phyloP scores from a whole-genome alignment of 2,888 invertebrate species.

The Desoria tigrina region DNA sequence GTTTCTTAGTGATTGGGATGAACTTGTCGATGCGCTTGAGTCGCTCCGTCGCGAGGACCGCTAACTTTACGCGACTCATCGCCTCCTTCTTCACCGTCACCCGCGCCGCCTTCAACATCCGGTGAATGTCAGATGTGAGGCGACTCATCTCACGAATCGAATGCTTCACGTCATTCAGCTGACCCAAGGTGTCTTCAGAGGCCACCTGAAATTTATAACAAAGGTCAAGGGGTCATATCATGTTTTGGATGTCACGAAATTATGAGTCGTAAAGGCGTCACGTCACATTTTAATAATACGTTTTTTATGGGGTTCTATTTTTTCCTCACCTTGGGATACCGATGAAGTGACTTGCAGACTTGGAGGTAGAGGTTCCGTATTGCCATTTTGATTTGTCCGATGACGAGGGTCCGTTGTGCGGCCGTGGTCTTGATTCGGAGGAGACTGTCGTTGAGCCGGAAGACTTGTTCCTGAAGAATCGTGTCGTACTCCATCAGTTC shows the following conservation, averaged over 20 bases:
- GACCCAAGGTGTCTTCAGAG: constrained; percentile 46
- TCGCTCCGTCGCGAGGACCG: constrained; percentile 27
- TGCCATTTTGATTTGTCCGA: constrained; percentile 51
- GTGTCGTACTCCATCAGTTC: constrained; percentile 47
- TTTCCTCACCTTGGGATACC: constrained; percentile 20
- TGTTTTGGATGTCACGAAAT: too few relatives aligned
- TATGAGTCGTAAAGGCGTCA: too few relatives aligned
- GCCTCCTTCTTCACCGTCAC: constrained; percentile 35
- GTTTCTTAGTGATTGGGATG: too few relatives aligned
- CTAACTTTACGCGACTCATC: constrained; percentile 23
- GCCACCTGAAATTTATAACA: constrained; percentile 17
- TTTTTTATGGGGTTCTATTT: too few relatives aligned
- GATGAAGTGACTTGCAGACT: constrained; percentile 45
- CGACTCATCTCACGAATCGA: constrained; percentile 48
- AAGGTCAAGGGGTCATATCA: too few relatives aligned
- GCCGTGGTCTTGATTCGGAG: constrained; percentile 48
- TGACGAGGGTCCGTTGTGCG: constrained; percentile 44
- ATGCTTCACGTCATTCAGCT: constrained; percentile 42
- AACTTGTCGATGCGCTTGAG: background rate
- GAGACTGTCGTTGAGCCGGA: constrained; percentile 45
- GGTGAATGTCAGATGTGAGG: constrained; percentile 44
- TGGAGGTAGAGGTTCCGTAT: constrained; percentile 48
- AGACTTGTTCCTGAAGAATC: constrained; percentile 38
- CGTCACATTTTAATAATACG: too few relatives aligned
- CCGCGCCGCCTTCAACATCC: constrained; percentile 42